These are phyloP conservation scores for Hyposoter dolosus DNA, from an alignment of 2,888 invertebrate genomes.

Conservation along the genomic window DNA sequence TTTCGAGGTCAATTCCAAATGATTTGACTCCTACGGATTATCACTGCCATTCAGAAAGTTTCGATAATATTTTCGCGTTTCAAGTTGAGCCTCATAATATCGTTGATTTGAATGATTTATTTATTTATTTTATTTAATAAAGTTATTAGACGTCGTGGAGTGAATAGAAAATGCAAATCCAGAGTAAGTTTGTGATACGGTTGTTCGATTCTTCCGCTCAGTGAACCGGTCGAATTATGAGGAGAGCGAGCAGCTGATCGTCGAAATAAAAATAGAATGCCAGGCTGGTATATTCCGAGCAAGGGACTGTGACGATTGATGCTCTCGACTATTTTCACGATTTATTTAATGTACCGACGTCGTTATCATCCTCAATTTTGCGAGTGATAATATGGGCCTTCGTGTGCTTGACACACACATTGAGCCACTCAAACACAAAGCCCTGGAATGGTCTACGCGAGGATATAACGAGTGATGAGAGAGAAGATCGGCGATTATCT, in stretches of 20 bases:
- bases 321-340: slow-evolving; percentile 36
- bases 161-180: neutral
- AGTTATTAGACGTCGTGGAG: neutral
- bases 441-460: slow-evolving; percentile 23
- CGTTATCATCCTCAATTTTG: slow-evolving; percentile 19
- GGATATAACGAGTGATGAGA: slow-evolving; percentile 22
- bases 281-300: slow-evolving; percentile 55
- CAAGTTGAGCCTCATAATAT: neutral
- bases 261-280: slow-evolving; percentile 75
- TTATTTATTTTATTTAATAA: no score
- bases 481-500: slow-evolving; percentile 16
- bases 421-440: neutral
- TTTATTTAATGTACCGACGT: slow-evolving; percentile 41
- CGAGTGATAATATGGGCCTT: neutral
- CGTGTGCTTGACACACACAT: neutral
- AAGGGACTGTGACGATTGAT: slow-evolving; percentile 44
- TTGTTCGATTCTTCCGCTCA: slow-evolving; percentile 23
- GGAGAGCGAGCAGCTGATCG: slow-evolving; percentile 74
- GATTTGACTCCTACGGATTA: slow-evolving; percentile 31
- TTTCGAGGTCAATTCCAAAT: slow-evolving; percentile 66
- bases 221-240: slow-evolving; percentile 73
- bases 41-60: neutral
- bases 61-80: neutral
- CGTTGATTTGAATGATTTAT: neutral
- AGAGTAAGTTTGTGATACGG: neutral